Conservation (phyloP, 2,888 invertebrate genomes). For the Hirtodrosophila cameraria region DNA sequence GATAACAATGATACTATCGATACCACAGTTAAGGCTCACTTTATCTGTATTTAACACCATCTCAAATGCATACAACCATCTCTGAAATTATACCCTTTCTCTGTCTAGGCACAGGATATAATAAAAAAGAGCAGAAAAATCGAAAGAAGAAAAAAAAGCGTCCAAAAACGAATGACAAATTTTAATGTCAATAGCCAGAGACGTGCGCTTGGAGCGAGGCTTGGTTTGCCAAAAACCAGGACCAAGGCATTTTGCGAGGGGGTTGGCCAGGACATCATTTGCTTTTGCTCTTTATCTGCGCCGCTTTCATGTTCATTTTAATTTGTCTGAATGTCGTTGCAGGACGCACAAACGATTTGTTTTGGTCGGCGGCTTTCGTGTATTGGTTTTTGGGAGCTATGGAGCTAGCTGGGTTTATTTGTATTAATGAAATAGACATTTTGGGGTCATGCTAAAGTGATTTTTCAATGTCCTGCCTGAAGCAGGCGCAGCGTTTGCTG, state of each 20-base stretch:
- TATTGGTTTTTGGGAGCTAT: constrained; percentile 39
- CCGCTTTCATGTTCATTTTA: constrained; percentile 77
- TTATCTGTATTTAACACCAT: too few species aligned
- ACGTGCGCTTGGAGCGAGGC: constrained; percentile 52
- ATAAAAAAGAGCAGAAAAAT: constrained; percentile 26
- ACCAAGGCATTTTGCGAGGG: too few species aligned
- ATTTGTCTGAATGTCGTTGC: constrained; percentile 76
- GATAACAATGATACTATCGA: too few species aligned
- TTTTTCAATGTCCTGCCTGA: constrained; percentile 77
- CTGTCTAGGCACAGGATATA: not conserved
- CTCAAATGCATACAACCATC: not conserved
- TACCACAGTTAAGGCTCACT: too few species aligned
- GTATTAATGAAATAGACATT: constrained; percentile 81
- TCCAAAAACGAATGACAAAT: constrained; percentile 72
- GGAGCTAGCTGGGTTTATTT: constrained; percentile 62
- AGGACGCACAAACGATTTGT: constrained; percentile 75
- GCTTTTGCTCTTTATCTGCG: constrained; percentile 23
- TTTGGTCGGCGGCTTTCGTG: constrained; percentile 48
- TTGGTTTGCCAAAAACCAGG: not conserved
- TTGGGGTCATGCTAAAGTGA: constrained; percentile 81
- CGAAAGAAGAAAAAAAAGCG: constrained; percentile 27
- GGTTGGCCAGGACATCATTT: constrained; percentile 35
- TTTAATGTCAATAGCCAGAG: constrained; percentile 74
- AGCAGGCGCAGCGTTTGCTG: constrained; percentile 10
- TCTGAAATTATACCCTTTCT: not conserved